Evolutionary conservation across 2,113 vertebrate genomes (phyloP), one percentile per base, ranked within the genome.

Genomic region (Tonatia bakeri): DNA sequence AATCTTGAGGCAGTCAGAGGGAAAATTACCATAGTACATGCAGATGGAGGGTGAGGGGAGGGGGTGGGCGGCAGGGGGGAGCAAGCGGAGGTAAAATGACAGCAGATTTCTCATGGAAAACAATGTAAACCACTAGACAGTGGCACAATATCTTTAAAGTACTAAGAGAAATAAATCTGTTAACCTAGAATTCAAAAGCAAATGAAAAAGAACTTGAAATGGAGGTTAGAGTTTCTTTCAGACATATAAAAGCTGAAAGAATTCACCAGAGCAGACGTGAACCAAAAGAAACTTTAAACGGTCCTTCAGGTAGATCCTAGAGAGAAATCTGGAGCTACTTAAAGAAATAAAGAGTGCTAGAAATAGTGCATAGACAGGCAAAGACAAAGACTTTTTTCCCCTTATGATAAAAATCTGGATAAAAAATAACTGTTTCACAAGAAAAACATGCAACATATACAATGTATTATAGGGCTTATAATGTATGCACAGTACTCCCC

Each of bases 141-240:
- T 75, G 77, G 81, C 54, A 45, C 2, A 28, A 13, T 93, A 73
- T 47, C 64, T 92, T 90, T 79, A 93, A 75, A 90, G 28, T 10
- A 19, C 17, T n/a, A 24, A 84, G 45, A 75, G 36, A 81, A 79
- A 90, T 64, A 47, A 54, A 26, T 47, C 4, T 61, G 20, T 79
- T 76, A 85, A 56, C 26, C 8, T 70, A 61, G 65, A 81, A 56
- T 56, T 91, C 26, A 84, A 94, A 94, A 91, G 36, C 47, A 38
- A 91, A 36, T 36, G 64, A 70, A 94, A 61, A 52, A 59, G 14
- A 16, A 0, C 56, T 47, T 5, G 70, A 56, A 85, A 52, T 84
- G 19, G 87, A 92, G 17, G 26, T 80, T 40, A 94, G 64, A 88
- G 31, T 94, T 72, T 83, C 13, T 94, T 76, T 73, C 36, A 75